These are phyloP conservation scores for Argyresthia albistria DNA, from an alignment of 2,888 invertebrate species.

Conservation along the genomic window DNA sequence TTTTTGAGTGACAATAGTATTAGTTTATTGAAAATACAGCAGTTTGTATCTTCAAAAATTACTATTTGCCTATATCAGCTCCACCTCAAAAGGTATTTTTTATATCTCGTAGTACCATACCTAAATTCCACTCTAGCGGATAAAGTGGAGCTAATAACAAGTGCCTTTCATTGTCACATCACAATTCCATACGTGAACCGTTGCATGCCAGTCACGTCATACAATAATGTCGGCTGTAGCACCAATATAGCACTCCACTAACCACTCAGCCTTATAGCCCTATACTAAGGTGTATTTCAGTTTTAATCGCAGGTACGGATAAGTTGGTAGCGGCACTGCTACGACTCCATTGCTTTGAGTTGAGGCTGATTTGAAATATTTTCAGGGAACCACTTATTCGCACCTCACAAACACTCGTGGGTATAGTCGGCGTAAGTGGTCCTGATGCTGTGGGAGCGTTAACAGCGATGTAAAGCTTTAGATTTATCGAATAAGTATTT, in stretches of 20 bases:
- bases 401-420: constrained; percentile 38
- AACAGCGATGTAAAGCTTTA: too few relatives aligned
- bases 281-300: background rate
- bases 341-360: background rate
- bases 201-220: constrained; percentile 55
- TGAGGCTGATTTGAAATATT: constrained; percentile 66
- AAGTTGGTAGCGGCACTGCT: background rate
- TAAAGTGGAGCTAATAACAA: constrained; percentile 2
- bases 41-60: too few relatives aligned
- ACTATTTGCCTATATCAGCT: too few relatives aligned
- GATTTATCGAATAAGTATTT: too few relatives aligned
- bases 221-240: background rate
- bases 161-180: constrained; percentile 17
- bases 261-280: background rate
- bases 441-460: too few relatives aligned
- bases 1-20: too few relatives aligned
- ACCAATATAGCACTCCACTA: background rate
- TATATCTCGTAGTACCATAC: too few relatives aligned
- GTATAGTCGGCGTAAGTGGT: background rate
- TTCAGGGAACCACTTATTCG: constrained; percentile 69
- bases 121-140: too few relatives aligned
- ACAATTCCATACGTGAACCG: constrained; percentile 48
- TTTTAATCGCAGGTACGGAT: background rate
- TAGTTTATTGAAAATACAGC: too few relatives aligned
- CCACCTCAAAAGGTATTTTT: too few relatives aligned